Percentiles rank a stretch among this genome's conserved stretches.
Conservation (phyloP, 2,888 invertebrate species). For the Liodrosophila aerea region DNA sequence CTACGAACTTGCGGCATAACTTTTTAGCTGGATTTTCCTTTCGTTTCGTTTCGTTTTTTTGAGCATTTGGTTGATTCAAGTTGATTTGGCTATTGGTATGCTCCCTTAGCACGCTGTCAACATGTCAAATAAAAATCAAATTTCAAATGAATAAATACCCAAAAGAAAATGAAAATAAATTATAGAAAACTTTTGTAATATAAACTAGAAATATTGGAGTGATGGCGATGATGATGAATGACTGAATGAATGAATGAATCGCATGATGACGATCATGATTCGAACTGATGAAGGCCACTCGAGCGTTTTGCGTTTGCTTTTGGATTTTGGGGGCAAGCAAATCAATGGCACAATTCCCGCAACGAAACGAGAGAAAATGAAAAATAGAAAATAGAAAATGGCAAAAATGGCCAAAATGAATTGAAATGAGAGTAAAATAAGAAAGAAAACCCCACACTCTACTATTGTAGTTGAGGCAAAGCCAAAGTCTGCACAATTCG, state of each 20-base stretch:
- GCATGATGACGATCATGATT: slow-evolving; percentile 23
- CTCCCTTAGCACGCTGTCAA: slow-evolving; percentile 61
- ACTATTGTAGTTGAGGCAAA: slow-evolving; percentile 24
- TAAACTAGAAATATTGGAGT: slow-evolving; percentile 60
- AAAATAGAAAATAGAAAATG: slow-evolving; percentile 14
- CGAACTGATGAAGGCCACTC: slow-evolving; percentile 30
- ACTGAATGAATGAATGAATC: too few species aligned
- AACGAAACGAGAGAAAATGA: slow-evolving; percentile 44
- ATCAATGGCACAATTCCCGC: slow-evolving; percentile 67
- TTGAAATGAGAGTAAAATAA: background rate
- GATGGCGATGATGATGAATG: slow-evolving; percentile 20
- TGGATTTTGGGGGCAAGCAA: too few species aligned
- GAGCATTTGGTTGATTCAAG: too few species aligned
- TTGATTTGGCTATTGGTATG: slow-evolving; percentile 26
- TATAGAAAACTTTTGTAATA: slow-evolving; percentile 73
- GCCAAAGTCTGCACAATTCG: slow-evolving; percentile 31
- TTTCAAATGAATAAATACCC: slow-evolving; percentile 72
- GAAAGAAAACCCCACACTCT: slow-evolving; percentile 14
- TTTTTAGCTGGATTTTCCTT: slow-evolving; percentile 15
- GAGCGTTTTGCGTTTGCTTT: too few species aligned
- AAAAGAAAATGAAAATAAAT: slow-evolving; percentile 74
- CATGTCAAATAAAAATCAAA: slow-evolving; percentile 78
- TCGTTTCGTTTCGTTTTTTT: slow-evolving; percentile 1
- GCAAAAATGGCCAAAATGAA: slow-evolving; percentile 2
- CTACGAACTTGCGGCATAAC: slow-evolving; percentile 28